These are phyloP conservation scores for Ramphastos sulfuratus DNA, from an alignment of 2,113 vertebrate genomes.

Conservation along the genomic window DNA sequence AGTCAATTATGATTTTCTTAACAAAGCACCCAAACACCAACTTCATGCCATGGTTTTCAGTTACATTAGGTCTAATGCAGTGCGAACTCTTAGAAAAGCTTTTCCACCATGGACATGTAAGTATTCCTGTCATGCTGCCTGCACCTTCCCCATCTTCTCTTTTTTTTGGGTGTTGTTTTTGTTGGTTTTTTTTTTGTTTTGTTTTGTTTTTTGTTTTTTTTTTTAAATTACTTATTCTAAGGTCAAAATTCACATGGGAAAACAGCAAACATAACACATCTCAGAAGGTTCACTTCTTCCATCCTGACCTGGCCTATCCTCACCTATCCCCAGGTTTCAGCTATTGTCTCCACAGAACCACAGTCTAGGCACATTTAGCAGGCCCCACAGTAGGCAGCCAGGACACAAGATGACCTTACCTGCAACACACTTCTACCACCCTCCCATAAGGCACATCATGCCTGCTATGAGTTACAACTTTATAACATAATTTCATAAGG, in stretches of 20 bases:
- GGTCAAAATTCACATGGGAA: not conserved
- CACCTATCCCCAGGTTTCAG: not conserved
- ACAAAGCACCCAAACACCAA: not conserved
- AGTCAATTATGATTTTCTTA: not conserved
- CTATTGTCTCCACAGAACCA: not conserved
- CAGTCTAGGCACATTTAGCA: accelerated
- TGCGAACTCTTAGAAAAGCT: not conserved
- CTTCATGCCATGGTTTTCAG: not conserved
- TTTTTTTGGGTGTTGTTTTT: not conserved
- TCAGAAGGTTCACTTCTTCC: not conserved
- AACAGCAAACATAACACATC: accelerated
- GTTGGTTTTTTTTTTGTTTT: too few relatives aligned
- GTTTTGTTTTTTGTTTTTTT: not conserved
- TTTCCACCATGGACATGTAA: not conserved
- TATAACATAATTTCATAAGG: not conserved
- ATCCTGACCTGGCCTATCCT: not conserved
- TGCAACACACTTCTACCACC: not conserved
- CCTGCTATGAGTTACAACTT: not conserved
- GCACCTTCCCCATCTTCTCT: not conserved
- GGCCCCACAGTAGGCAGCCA: not conserved
- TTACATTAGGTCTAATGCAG: not conserved
- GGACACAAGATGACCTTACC: not conserved
- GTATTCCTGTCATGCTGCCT: not conserved
- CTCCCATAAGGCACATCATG: not conserved
- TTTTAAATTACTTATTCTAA: not conserved